Conservation (phyloP, 2,797 vertebrate genomes). For the Falco novaeseelandiae region DNA sequence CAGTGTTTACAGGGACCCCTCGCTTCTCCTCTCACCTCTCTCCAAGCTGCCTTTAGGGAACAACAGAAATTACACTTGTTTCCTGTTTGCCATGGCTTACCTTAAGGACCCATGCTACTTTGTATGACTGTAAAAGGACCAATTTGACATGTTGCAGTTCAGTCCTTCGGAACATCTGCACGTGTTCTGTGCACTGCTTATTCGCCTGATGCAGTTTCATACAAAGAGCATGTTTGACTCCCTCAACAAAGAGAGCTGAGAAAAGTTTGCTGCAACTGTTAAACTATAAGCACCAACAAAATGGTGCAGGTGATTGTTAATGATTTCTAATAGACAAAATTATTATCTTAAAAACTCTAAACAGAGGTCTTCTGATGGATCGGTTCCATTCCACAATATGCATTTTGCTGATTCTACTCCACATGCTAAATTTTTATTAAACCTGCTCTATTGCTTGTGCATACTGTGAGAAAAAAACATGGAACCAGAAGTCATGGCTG, state of each 20-base stretch:
- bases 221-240: fast-evolving
- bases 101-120: neutral
- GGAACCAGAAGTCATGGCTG: neutral
- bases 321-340: neutral
- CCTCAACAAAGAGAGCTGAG: neutral
- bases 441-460: neutral
- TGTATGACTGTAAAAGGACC: neutral
- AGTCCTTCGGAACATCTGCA: neutral
- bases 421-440: neutral
- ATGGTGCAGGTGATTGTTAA: neutral
- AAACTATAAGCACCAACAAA: neutral
- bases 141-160: fast-evolving
- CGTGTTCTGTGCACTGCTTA: fast-evolving
- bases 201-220: neutral
- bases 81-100: neutral
- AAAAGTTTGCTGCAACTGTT: neutral
- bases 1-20: neutral
- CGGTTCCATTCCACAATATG: neutral
- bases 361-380: neutral
- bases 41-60: neutral
- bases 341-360: neutral
- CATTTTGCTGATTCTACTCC: neutral
- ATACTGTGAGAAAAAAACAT: neutral
- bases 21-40: neutral
- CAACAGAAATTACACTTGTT: neutral